A percentile compares a stretch with the other conserved stretches of the same genome.
phyloP scores from a whole-genome alignment of 1,140 invertebrate genomes.

The Cheumatopsyche charites region DNA sequence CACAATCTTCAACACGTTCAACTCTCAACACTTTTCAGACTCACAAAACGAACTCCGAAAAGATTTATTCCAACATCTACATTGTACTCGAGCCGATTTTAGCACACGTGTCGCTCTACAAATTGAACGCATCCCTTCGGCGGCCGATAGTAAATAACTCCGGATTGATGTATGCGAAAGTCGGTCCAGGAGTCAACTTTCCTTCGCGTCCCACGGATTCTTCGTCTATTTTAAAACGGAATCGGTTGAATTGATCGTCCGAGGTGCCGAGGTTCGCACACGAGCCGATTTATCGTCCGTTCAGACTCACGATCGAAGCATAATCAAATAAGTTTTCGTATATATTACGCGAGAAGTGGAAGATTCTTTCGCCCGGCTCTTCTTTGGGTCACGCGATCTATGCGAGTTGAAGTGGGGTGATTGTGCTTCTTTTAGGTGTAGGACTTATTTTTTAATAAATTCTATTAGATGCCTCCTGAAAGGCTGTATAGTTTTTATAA shows the following conservation, averaged over 20 bases:
- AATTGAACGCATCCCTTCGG: neutral
- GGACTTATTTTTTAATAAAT: too few relatives aligned
- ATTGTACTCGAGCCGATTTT: neutral
- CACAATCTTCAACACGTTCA: too few relatives aligned
- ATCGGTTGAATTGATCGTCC: slow-evolving; percentile 33
- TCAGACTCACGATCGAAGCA: neutral
- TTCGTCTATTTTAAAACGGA: neutral
- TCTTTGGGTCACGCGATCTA: slow-evolving; percentile 12
- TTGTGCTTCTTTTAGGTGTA: too few relatives aligned
- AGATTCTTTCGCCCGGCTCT: neutral
- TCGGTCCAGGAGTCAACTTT: neutral
- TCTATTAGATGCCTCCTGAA: too few relatives aligned
- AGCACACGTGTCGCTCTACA: neutral
- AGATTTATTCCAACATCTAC: neutral
- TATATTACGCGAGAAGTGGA: neutral
- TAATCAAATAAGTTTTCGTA: slow-evolving; percentile 24
- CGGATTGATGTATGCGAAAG: slow-evolving; percentile 25
- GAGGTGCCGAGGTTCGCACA: slow-evolving; percentile 30
- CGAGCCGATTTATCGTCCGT: slow-evolving; percentile 5
- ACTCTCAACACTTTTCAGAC: too few relatives aligned
- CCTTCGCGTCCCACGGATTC: slow-evolving; percentile 5
- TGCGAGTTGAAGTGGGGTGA: too few relatives aligned
- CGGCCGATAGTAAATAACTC: slow-evolving; percentile 34
- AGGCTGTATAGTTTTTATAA: too few relatives aligned
- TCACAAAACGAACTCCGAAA: too few relatives aligned